Evolutionary conservation across 2,797 vertebrate genomes (phyloP).

Genomic region (Syndactyla subalaris): DNA sequence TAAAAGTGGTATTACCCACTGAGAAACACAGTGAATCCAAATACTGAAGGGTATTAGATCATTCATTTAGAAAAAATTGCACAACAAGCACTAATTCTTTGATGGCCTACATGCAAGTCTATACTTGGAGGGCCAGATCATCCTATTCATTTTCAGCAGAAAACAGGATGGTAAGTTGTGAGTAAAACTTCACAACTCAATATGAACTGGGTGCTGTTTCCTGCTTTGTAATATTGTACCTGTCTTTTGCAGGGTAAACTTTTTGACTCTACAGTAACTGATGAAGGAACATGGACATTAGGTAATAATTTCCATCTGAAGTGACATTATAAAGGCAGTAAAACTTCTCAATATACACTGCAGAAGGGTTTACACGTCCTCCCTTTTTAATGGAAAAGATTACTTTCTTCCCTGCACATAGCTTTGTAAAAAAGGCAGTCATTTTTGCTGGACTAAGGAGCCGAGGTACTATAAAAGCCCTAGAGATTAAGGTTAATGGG

Average conservation of each 20-base stretch:
- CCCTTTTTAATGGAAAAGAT: background rate
- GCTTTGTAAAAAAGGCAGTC: background rate
- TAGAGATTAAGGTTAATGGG: background rate
- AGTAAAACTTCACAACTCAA: fast-evolving
- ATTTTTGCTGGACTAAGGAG: background rate
- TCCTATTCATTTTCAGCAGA: background rate
- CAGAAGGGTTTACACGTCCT: background rate
- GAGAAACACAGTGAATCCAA: background rate
- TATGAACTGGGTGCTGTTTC: background rate
- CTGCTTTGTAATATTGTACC: background rate
- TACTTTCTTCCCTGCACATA: background rate
- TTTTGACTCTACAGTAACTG: conserved; percentile 89
- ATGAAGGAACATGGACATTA: conserved; percentile 95
- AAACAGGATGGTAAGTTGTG: background rate
- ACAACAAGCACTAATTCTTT: background rate
- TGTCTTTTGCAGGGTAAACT: conserved; percentile 87
- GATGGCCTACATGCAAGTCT: background rate
- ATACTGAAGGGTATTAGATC: background rate
- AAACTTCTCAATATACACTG: background rate
- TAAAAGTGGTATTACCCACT: background rate
- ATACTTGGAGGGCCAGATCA: fast-evolving
- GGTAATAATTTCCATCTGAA: conserved; percentile 75
- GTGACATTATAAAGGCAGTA: background rate
- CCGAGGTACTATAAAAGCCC: background rate
- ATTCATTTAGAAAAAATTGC: background rate